Evolutionary conservation across 2,797 vertebrate genomes (phyloP).

Genomic region (Coranthus polyacanthus): DNA sequence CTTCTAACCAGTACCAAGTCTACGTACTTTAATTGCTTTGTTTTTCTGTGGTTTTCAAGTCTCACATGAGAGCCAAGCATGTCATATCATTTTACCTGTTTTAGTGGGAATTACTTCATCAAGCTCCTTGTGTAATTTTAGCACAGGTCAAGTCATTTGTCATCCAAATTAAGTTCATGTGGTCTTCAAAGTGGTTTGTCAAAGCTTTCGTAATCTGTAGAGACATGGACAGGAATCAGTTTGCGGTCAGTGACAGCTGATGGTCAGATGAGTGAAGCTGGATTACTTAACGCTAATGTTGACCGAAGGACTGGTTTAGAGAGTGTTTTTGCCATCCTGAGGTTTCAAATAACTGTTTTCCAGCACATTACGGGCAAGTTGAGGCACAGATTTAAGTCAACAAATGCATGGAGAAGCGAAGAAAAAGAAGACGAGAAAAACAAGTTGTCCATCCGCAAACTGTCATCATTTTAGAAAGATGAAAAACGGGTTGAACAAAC

Average conservation of each 20-base stretch:
- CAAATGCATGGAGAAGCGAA: neutral
- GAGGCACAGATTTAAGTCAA: conserved; percentile 5
- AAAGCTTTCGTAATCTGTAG: conserved; percentile 24
- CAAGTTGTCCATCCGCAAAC: conserved; percentile 20
- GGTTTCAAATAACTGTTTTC: conserved; percentile 39
- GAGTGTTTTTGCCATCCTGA: neutral
- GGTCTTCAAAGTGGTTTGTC: neutral
- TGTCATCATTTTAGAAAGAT: conserved; percentile 18
- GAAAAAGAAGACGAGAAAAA: neutral
- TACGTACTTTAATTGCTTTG: conserved; percentile 7
- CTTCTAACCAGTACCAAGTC: neutral
- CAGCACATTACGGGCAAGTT: conserved; percentile 44
- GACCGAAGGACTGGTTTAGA: conserved; percentile 9
- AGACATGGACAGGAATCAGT: neutral
- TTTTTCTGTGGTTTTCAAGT: neutral
- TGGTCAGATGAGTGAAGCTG: conserved; percentile 27
- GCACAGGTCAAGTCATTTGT: conserved; percentile 19
- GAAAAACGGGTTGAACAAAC: conserved; percentile 57
- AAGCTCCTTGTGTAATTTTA: neutral
- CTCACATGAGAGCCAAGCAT: neutral
- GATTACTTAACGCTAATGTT: conserved; percentile 20
- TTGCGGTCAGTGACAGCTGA: conserved; percentile 9
- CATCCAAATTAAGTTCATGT: conserved; percentile 38
- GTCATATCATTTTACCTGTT: neutral
- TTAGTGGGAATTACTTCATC: neutral